Evolutionary conservation across 1,140 invertebrate species (phyloP).

Genomic region (Drosophila repleta): DNA sequence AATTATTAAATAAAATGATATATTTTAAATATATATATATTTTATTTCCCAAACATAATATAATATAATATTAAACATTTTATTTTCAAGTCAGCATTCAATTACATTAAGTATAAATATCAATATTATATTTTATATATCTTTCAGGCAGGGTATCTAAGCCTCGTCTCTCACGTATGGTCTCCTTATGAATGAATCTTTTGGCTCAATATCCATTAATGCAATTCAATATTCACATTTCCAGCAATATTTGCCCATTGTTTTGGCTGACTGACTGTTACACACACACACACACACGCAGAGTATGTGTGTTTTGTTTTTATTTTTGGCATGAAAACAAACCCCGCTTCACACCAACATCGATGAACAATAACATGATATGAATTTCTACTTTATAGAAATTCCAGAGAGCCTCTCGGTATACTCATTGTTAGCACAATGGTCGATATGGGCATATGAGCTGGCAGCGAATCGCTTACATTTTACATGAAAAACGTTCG

Average conservation of each 20-base stretch:
- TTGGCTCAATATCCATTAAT: conserved; percentile 45
- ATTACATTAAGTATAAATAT: too few species aligned
- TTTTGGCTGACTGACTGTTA: conserved; percentile 30
- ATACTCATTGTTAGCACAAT: conserved; percentile 53
- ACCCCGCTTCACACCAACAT: conserved; percentile 13
- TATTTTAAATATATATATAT: too few species aligned
- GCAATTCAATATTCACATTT: conserved; percentile 60
- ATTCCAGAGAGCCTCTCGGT: conserved; percentile 57
- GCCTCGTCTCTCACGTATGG: too few species aligned
- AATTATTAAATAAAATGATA: too few species aligned
- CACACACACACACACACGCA: conserved; percentile 2
- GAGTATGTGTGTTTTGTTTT: conserved; percentile 30
- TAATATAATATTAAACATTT: too few species aligned
- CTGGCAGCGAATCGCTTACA: conserved; percentile 62
- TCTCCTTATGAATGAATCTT: background rate
- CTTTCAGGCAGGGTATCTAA: too few species aligned
- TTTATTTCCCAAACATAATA: too few species aligned
- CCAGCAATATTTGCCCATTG: conserved; percentile 61
- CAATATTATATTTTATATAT: too few species aligned
- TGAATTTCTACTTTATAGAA: conserved; percentile 60
- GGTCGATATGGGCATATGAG: conserved; percentile 24
- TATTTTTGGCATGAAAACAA: conserved; percentile 63
- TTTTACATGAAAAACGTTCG: conserved; percentile 39
- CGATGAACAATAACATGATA: conserved; percentile 27
- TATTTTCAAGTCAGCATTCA: too few species aligned